Conservation (phyloP, 2,888 invertebrate species). For the Torymus auratus region DNA sequence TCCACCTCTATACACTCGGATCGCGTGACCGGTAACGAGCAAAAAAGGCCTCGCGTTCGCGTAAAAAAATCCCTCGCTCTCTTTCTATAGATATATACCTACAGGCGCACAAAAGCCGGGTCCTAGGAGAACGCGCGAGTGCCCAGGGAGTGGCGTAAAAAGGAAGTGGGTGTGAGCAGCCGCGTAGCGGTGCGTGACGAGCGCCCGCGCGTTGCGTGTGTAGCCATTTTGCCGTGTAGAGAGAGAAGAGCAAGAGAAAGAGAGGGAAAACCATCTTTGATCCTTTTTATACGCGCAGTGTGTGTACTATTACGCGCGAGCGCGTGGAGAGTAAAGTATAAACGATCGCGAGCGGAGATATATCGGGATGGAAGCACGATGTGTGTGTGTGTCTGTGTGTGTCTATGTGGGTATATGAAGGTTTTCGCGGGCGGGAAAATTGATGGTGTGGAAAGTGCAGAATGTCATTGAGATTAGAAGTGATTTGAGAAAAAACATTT, state of each 20-base stretch:
- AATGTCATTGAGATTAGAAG: too few relatives aligned
- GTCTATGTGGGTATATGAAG: too few relatives aligned
- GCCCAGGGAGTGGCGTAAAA: conserved; percentile 76
- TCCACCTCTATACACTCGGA: conserved; percentile 4
- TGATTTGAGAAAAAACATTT: too few relatives aligned
- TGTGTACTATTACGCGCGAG: too few relatives aligned
- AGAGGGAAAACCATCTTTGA: conserved; percentile 68
- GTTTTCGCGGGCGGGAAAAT: neutral
- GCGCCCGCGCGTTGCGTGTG: conserved; percentile 1
- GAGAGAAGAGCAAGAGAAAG: conserved; percentile 65
- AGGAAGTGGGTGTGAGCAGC: conserved; percentile 77
- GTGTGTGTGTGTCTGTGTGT: too few relatives aligned
- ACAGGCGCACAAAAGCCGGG: neutral
- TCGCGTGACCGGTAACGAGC: conserved; percentile 58
- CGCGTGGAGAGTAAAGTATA: too few relatives aligned
- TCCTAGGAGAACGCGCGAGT: neutral
- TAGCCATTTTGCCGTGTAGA: neutral
- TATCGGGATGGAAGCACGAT: too few relatives aligned
- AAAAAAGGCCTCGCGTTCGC: conserved; percentile 19
- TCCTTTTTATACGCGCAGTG: conserved; percentile 47
- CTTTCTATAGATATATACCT: neutral
- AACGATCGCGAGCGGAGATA: too few relatives aligned
- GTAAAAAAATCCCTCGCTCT: too few relatives aligned
- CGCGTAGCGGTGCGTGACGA: conserved; percentile 69
- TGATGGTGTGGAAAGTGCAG: neutral